Base-by-base conservation (phyloP, 2,113 vertebrate species). In the Oryzias javanicus region DNA sequence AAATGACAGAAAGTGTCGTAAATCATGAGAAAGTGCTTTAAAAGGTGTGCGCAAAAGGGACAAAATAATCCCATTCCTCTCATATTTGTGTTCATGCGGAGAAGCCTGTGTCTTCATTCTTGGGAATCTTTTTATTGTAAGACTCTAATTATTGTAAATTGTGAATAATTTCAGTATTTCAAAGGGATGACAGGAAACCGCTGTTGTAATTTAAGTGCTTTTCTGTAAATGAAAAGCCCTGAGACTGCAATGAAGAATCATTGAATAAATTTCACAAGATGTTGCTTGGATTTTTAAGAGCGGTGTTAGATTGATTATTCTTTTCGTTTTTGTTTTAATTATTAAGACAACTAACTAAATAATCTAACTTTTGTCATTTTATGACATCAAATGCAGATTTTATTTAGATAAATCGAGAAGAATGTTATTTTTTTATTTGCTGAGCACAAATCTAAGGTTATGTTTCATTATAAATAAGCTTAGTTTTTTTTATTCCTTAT, bases 131-230 rank as follows among this genome's bases (percentile, higher is more conserved):
- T 90, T 85, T 94, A 94, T 94, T 93, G 92, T 94, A 93, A 94
- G 29, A 92, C 78, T 74, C 75, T 86, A 87, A 95, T 95, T 94
- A 91, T 89, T 98, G 95, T 98, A 96, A 94, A 97, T 93, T 95
- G 94, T 97, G 94, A 93, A 93, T 94, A 92, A 87, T 95, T 96
- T 95, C 94, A 91, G 91, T 91, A 95, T 94, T 93, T 93, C 89
- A 92, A 93, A 88, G 80, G 35, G 64, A 91, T 91, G 89, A 82
- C 74, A 91, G 86, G 82, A 86, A 88, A 91, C 89, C 92, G 90
- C 88, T 91, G 91, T 91, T 92, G 88, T 98, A 97, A 93, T 94
- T 94, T 93, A 93, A 94, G 93, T 93, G 87, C 87, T 87, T 95
- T 95, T 93, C 92, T 93, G 91, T 88, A 82, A 88, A 91, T 76